These are phyloP conservation scores for Prosapia bicincta DNA, from an alignment of 2,888 invertebrate genomes.

Conservation along the genomic window DNA sequence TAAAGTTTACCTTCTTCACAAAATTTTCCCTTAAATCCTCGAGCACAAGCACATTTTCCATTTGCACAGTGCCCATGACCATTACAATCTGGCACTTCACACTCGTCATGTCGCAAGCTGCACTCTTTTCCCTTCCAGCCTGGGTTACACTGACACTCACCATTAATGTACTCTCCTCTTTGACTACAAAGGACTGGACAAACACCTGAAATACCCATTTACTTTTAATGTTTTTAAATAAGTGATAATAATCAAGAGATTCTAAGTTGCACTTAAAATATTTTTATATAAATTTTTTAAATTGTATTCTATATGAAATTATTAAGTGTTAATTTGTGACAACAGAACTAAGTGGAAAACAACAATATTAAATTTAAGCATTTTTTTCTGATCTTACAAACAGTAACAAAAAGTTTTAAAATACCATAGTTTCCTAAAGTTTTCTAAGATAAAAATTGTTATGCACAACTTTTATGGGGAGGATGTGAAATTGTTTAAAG, in stretches of 20 bases:
- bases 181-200: constrained; percentile 97
- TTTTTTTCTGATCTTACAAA: no score
- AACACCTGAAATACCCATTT: constrained; percentile 70
- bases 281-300: background rate
- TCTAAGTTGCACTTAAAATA: background rate
- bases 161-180: constrained; percentile 93
- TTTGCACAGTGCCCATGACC: constrained; percentile 95
- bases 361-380: no score
- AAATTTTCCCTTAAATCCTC: constrained; percentile 92
- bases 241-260: background rate
- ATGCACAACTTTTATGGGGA: no score
- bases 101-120: constrained; percentile 90
- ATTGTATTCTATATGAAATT: no score
- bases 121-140: constrained; percentile 99
- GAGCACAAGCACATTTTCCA: constrained; percentile 90
- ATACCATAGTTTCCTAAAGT: no score
- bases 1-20: constrained; percentile 74
- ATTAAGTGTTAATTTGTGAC: no score
- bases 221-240: background rate
- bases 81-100: constrained; percentile 94
- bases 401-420: no score
- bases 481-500: no score
- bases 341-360: no score
- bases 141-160: constrained; percentile 94
- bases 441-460: no score